These are phyloP conservation scores for Papilio elwesi DNA, from an alignment of 2,888 invertebrate species.

Conservation along the genomic window DNA sequence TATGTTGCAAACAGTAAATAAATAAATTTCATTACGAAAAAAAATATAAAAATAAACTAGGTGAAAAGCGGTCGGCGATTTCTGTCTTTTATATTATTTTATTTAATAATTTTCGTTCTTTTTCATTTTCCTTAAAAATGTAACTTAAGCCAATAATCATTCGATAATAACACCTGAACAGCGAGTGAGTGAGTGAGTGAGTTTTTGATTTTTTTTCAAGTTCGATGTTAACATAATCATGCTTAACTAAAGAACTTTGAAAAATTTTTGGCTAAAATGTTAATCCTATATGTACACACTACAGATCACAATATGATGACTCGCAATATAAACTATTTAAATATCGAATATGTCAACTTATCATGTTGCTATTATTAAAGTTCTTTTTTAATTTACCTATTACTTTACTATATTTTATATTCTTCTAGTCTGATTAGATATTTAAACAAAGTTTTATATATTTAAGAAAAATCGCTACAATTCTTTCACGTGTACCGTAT, in stretches of 20 bases:
- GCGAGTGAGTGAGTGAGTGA: too few species aligned
- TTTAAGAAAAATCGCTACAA: constrained; percentile 42
- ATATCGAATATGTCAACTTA: too few species aligned
- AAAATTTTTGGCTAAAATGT: too few species aligned
- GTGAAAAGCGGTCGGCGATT: constrained; percentile 1
- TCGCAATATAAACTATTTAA: too few species aligned
- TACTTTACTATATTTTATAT: neutral
- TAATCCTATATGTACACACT: too few species aligned
- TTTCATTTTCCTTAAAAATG: too few species aligned
- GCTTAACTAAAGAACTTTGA: too few species aligned
- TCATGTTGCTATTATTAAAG: neutral
- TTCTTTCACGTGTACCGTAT: constrained; percentile 52
- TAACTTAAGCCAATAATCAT: too few species aligned
- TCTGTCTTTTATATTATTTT: neutral
- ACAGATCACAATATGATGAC: too few species aligned
- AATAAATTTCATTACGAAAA: neutral
- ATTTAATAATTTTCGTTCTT: neutral
- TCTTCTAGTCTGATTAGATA: neutral
- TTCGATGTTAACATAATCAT: too few species aligned
- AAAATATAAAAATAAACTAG: neutral
- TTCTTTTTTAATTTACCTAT: neutral
- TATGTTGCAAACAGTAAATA: neutral
- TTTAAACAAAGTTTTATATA: constrained; percentile 17
- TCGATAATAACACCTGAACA: too few species aligned
- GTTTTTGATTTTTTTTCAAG: too few species aligned